These are phyloP conservation scores for Trachymyrmex septentrionalis DNA, from an alignment of 1,140 invertebrate genomes.

Conservation along the genomic window DNA sequence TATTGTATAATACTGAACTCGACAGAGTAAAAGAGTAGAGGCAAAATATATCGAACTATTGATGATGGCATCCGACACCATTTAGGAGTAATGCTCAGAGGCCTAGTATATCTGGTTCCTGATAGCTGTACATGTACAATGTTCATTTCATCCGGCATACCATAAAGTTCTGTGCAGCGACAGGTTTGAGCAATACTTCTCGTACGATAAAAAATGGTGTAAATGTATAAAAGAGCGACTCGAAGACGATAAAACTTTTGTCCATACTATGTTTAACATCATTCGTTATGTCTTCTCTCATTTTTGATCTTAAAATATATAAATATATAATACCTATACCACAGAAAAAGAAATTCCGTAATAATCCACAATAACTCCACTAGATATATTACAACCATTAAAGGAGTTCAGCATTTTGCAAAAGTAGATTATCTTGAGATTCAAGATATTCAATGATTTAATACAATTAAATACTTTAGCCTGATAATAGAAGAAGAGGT, in stretches of 20 bases:
- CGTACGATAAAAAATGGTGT: conserved; percentile 77
- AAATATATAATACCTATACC: conserved; percentile 31
- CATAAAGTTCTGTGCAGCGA: conserved; percentile 40
- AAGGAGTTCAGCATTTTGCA: background rate
- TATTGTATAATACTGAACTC: conserved; percentile 20
- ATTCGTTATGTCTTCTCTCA: conserved; percentile 38
- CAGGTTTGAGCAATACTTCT: conserved; percentile 73
- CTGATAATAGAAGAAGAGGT: conserved; percentile 2
- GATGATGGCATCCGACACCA: conserved; percentile 54
- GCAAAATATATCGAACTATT: conserved; percentile 60
- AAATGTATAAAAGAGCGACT: conserved; percentile 82
- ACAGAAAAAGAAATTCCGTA: conserved; percentile 18
- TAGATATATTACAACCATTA: conserved; percentile 52
- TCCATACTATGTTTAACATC: conserved; percentile 60
- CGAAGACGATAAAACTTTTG: conserved; percentile 71
- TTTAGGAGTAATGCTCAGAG: conserved; percentile 53
- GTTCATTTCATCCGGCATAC: conserved; percentile 9
- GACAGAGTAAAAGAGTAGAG: conserved; percentile 62
- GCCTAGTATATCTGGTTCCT: conserved; percentile 21
- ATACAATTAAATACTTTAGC: conserved; percentile 18
- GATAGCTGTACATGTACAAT: conserved; percentile 9
- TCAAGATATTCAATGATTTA: conserved; percentile 33
- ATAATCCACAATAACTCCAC: conserved; percentile 8
- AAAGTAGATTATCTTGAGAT: conserved; percentile 40
- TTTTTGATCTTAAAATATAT: conserved; percentile 55